A percentile compares a stretch with the other conserved stretches of the same genome.
Evolutionary conservation across 2,113 vertebrate genomes (phyloP).

Genomic region (Oophaga pumilio): DNA sequence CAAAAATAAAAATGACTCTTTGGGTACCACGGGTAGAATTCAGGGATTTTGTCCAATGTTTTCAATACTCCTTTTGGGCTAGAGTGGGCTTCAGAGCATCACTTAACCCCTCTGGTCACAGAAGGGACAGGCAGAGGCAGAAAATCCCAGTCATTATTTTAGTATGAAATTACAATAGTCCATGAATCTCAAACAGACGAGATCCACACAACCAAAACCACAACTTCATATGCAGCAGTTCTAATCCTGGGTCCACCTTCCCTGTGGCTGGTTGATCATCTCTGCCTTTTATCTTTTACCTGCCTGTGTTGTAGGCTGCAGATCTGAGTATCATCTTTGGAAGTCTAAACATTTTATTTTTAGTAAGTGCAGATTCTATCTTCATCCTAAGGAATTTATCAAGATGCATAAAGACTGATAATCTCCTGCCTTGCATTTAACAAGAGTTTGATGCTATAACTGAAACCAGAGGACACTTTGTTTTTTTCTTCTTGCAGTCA

Average conservation of each 20-base stretch:
- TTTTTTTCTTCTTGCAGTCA: neutral
- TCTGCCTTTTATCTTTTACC: neutral
- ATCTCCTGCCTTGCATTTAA: neutral
- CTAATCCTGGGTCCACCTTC: neutral
- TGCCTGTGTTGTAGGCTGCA: neutral
- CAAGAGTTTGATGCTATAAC: neutral
- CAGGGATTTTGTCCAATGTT: slow-evolving; percentile 31
- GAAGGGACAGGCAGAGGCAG: neutral
- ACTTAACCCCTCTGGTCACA: slow-evolving; percentile 7
- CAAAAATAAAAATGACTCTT: neutral
- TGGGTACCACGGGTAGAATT: slow-evolving; percentile 15
- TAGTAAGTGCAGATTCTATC: neutral
- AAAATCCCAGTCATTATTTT: slow-evolving; percentile 23
- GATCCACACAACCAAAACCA: slow-evolving; percentile 30
- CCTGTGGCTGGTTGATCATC: neutral
- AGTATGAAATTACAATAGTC: neutral
- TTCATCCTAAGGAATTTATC: too few species aligned
- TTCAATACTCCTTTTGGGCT: neutral
- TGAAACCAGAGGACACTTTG: neutral
- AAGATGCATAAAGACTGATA: too few species aligned
- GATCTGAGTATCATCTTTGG: neutral
- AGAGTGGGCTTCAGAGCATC: slow-evolving; percentile 26
- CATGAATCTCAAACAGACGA: neutral
- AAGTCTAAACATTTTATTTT: too few species aligned
- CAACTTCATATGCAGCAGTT: neutral